Percentiles rank a stretch among this genome's conserved stretches.
These are phyloP conservation scores for Nannoperca australis DNA, from an alignment of 2,797 vertebrate species.

Conservation along the genomic window DNA sequence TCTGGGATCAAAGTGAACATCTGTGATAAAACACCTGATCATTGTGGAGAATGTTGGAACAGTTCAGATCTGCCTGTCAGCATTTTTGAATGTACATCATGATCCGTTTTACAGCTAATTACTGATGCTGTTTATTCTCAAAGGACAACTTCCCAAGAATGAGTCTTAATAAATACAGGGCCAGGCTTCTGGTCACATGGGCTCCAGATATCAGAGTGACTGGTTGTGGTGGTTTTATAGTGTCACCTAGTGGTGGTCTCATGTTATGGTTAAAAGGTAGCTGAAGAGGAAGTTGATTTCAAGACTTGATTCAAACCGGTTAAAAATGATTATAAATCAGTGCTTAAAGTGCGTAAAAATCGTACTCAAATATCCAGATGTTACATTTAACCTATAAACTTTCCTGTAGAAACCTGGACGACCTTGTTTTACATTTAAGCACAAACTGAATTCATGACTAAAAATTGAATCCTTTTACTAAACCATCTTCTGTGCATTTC, in stretches of 20 bases:
- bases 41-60: no score
- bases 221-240: neutral
- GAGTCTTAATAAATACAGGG: neutral
- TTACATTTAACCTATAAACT: neutral
- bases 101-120: neutral
- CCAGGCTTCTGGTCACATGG: neutral
- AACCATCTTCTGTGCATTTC: no score
- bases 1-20: neutral
- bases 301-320: neutral
- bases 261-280: neutral
- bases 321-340: neutral
- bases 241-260: constrained; percentile 22
- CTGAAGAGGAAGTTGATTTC: neutral
- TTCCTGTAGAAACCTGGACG: neutral
- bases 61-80: neutral
- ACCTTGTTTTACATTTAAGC: neutral
- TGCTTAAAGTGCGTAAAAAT: neutral
- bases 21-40: no score
- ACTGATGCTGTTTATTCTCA: neutral
- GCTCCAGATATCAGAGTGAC: neutral
- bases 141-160: neutral
- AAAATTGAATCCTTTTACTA: neutral
- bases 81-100: neutral
- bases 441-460: neutral
- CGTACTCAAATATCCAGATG: neutral